Evolutionary conservation across 2,888 invertebrate species (phyloP).

Genomic region (Drosophila anomalata): DNA sequence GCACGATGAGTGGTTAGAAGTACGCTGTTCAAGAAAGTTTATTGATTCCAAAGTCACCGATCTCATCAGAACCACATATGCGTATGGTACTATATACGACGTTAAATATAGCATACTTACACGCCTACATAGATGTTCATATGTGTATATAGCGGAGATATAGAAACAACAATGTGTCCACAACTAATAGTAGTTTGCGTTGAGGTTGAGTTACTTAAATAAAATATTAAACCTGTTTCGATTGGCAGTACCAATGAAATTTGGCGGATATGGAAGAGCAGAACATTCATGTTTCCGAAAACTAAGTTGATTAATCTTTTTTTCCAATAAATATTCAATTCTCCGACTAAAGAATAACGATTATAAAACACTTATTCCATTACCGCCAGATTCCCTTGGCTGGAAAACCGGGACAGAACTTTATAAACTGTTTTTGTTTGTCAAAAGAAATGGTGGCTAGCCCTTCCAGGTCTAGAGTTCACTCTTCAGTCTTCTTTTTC

Average conservation of each 20-base stretch:
- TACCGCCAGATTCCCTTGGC: conserved; percentile 9
- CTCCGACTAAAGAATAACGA: neutral
- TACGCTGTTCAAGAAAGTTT: conserved; percentile 15
- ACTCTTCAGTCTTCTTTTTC: conserved; percentile 55
- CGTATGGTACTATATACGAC: conserved; percentile 41
- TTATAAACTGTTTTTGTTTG: conserved; percentile 69
- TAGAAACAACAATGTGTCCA: conserved; percentile 41
- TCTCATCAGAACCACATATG: conserved; percentile 58
- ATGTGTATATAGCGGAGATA: conserved; percentile 39
- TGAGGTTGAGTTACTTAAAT: conserved; percentile 68
- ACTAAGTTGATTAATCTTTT: neutral
- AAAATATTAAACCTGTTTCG: conserved; percentile 50
- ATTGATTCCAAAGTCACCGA: conserved; percentile 30
- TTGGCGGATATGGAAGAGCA: neutral
- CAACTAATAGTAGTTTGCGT: conserved; percentile 63
- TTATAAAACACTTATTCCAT: neutral
- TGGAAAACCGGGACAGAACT: conserved; percentile 6
- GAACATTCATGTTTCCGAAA: neutral
- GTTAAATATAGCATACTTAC: conserved; percentile 32
- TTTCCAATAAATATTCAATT: neutral
- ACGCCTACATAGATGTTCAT: conserved; percentile 36
- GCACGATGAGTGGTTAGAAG: conserved; percentile 7
- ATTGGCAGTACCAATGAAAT: conserved; percentile 1
- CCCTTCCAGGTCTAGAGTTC: conserved; percentile 13
- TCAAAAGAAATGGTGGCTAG: conserved; percentile 49